Conservation (phyloP, 2,888 invertebrate genomes). For the Drosophila neonasuta region DNA sequence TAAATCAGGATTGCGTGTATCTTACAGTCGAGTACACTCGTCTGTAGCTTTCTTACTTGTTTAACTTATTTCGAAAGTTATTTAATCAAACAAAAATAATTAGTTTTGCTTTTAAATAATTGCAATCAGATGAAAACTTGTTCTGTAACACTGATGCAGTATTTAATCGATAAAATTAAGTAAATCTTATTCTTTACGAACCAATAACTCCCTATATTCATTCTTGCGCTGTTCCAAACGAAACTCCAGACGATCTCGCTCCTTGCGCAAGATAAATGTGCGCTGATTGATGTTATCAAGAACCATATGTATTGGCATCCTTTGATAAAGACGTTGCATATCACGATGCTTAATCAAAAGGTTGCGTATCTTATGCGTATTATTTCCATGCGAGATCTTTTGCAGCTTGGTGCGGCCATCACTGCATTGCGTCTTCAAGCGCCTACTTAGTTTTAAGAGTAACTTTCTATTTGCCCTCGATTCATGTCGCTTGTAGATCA, state of each 20-base stretch:
- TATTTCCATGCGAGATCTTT: constrained; percentile 66
- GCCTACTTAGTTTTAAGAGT: constrained; percentile 51
- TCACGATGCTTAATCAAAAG: constrained; percentile 77
- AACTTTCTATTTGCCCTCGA: constrained; percentile 63
- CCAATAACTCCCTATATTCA: constrained; percentile 69
- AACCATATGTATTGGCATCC: constrained; percentile 78
- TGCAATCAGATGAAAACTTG: too few relatives aligned
- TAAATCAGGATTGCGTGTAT: too few relatives aligned
- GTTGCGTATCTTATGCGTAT: constrained; percentile 75
- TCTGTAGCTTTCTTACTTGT: too few relatives aligned
- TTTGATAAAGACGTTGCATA: constrained; percentile 79
- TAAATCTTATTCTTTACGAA: constrained; percentile 32
- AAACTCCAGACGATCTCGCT: constrained; percentile 76
- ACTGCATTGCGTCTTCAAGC: constrained; percentile 72
- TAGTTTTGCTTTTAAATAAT: too few relatives aligned
- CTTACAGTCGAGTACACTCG: too few relatives aligned
- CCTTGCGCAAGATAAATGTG: constrained; percentile 80
- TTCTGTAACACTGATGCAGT: too few relatives aligned
- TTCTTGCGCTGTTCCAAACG: constrained; percentile 64
- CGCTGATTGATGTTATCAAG: constrained; percentile 80
- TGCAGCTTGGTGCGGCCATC: constrained; percentile 76
- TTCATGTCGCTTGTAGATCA: constrained; percentile 68
- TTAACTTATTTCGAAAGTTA: too few relatives aligned
- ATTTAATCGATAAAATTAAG: too few relatives aligned
- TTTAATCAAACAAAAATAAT: too few relatives aligned